A percentile compares a stretch with the other conserved stretches of the same genome.
phyloP scores from a whole-genome alignment of 2,113 vertebrate genomes.

The Pangasianodon hypophthalmus region DNA sequence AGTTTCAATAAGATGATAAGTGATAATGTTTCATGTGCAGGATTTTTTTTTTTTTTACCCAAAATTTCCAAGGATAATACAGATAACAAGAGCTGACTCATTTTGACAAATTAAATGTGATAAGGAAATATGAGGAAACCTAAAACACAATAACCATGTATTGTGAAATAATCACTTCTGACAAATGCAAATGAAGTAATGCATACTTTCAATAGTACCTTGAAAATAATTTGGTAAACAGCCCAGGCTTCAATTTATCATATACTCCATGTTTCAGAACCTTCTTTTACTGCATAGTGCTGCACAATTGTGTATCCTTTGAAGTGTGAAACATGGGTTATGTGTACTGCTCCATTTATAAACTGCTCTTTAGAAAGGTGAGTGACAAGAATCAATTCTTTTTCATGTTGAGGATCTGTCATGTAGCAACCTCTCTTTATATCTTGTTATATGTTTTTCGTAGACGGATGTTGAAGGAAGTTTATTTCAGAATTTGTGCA shows the following conservation, averaged over 20 bases:
- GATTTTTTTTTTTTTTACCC: background rate
- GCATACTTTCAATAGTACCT: background rate
- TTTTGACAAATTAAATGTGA: background rate
- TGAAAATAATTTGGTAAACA: background rate
- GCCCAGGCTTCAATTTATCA: background rate
- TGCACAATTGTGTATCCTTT: background rate
- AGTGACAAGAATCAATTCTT: background rate
- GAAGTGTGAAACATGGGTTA: constrained; percentile 4
- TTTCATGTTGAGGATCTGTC: background rate
- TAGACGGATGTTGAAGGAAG: background rate
- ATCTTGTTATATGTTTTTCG: background rate
- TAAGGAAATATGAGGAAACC: background rate
- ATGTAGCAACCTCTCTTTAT: background rate
- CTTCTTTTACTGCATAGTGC: background rate
- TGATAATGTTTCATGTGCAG: too few species aligned
- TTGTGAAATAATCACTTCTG: background rate
- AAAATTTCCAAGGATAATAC: background rate
- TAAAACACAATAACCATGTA: background rate
- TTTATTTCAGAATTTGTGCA: too few species aligned
- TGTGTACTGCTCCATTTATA: background rate
- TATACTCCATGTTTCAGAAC: background rate
- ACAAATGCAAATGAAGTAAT: background rate
- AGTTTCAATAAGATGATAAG: background rate
- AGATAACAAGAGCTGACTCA: background rate
- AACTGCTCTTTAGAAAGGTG: background rate